Percentiles rank a stretch among this genome's conserved stretches.
Conservation (phyloP, 2,888 invertebrate species). For the Thecophora atra region DNA sequence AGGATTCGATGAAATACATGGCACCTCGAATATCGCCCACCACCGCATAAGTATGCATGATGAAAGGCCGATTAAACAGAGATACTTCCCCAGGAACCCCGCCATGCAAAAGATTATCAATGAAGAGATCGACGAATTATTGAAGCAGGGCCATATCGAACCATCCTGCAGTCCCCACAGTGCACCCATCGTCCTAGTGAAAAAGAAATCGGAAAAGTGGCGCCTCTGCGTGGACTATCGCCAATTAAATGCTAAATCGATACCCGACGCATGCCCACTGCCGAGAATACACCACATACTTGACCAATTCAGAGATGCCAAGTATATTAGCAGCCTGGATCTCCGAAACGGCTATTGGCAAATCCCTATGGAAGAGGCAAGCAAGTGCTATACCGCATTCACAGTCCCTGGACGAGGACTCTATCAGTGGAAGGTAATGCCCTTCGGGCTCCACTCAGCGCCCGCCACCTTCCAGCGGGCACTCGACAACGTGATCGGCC, state of each 20-base stretch:
- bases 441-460: background rate
- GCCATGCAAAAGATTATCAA: constrained; percentile 36
- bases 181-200: constrained; percentile 16
- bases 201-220: constrained; percentile 29
- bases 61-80: constrained; percentile 19
- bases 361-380: background rate
- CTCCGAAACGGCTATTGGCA: constrained; percentile 14
- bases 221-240: constrained; percentile 28
- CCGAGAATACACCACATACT: constrained; percentile 3
- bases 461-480: background rate
- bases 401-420: constrained; percentile 1
- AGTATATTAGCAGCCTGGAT: constrained; percentile 6
- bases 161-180: constrained; percentile 25
- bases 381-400: constrained; percentile 9
- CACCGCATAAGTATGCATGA: constrained; percentile 26
- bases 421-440: constrained; percentile 5
- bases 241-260: constrained; percentile 11
- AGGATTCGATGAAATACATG: background rate
- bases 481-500: background rate
- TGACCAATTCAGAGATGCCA: background rate
- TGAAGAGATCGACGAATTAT: constrained; percentile 15
- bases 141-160: constrained; percentile 6
- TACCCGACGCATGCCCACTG: constrained; percentile 17
- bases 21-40: background rate
- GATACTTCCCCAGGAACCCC: constrained; percentile 33